phyloP scores from a whole-genome alignment of 2,797 vertebrate genomes.

The Loris lydekkerianus region DNA sequence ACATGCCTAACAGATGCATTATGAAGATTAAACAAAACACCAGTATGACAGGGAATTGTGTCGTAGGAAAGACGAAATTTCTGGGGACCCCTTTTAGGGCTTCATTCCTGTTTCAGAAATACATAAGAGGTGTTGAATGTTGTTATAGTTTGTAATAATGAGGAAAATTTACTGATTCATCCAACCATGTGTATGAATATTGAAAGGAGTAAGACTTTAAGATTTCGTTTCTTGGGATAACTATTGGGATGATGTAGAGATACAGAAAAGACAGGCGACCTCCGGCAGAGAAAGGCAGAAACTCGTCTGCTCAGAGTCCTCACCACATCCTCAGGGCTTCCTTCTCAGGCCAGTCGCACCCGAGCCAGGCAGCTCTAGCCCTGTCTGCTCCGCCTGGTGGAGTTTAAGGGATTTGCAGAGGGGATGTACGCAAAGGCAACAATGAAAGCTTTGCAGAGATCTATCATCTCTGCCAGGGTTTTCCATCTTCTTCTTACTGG shows the following conservation, averaged over 20 bases:
- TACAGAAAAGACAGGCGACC: neutral
- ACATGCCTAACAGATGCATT: neutral
- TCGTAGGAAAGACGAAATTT: neutral
- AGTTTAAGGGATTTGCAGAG: neutral
- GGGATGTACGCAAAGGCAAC: neutral
- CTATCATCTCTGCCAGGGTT: neutral
- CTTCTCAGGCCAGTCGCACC: neutral
- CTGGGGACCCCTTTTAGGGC: neutral
- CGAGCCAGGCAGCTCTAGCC: neutral
- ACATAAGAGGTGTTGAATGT: neutral
- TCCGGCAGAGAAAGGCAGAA: neutral
- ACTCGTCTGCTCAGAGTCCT: neutral
- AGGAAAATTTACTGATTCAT: neutral
- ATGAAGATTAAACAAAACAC: neutral
- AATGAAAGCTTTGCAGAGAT: neutral
- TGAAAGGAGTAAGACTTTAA: neutral
- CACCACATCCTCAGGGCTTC: rapidly evolving
- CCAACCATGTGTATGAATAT: neutral
- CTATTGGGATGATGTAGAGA: neutral
- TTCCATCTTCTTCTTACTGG: neutral
- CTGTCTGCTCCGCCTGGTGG: neutral
- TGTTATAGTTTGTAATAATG: neutral
- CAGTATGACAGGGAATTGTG: neutral
- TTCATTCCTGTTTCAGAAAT: slow-evolving; percentile 3
- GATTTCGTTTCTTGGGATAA: neutral